Evolutionary conservation across 1,140 invertebrate species (phyloP).

Genomic region (Hesperophylax magnus): DNA sequence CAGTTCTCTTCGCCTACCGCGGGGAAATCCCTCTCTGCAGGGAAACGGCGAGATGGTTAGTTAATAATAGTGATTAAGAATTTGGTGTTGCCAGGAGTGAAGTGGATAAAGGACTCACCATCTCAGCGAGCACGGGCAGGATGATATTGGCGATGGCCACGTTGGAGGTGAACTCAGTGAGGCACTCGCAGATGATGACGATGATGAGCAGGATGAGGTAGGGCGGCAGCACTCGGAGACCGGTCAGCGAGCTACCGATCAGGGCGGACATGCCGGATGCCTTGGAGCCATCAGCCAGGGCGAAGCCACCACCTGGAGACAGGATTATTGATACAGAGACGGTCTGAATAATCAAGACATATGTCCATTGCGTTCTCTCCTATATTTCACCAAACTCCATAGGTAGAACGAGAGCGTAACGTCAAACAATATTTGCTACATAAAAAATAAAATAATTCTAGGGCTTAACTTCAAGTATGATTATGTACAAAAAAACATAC

Average conservation of each 20-base stretch:
- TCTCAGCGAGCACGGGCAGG: constrained; percentile 84
- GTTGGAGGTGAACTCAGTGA: constrained; percentile 89
- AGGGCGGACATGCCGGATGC: constrained; percentile 82
- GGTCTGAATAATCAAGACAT: neutral
- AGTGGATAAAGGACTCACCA: constrained; percentile 70
- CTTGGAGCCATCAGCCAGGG: constrained; percentile 86
- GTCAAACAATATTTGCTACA: no score
- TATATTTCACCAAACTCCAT: no score
- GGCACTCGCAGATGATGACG: constrained; percentile 68
- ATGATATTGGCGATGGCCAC: constrained; percentile 89
- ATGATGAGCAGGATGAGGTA: constrained; percentile 74
- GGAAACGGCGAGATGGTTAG: no score
- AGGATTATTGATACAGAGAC: neutral
- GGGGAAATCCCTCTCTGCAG: no score
- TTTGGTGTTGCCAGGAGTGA: neutral
- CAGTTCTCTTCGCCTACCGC: no score
- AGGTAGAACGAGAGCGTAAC: no score
- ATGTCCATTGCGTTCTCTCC: no score
- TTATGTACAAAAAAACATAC: no score
- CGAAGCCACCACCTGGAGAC: constrained; percentile 83
- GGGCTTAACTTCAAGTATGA: no score
- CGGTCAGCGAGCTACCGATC: constrained; percentile 78
- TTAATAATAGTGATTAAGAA: no score
- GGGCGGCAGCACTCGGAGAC: constrained; percentile 70
- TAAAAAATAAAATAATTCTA: no score